Percentiles rank a stretch among this genome's conserved stretches.
These are phyloP conservation scores for Centropus unirufus DNA, from an alignment of 2,113 vertebrate genomes.

Conservation along the genomic window DNA sequence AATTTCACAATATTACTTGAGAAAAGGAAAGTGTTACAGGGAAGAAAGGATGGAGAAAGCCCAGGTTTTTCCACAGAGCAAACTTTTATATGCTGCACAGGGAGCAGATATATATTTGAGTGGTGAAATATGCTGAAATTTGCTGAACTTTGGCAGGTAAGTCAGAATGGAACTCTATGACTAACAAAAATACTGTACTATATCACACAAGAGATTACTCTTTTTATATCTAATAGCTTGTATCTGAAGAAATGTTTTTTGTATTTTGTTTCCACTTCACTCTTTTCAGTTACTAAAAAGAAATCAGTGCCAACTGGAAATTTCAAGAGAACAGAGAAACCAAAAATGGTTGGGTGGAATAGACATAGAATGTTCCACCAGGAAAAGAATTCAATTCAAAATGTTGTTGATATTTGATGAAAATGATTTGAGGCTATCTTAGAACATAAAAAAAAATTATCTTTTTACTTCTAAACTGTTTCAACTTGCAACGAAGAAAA, in stretches of 20 bases:
- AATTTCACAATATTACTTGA: conserved; percentile 2
- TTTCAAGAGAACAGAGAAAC: background rate
- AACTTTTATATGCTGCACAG: conserved; percentile 24
- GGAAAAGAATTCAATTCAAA: background rate
- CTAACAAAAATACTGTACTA: background rate
- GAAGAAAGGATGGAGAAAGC: background rate
- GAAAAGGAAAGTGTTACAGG: background rate
- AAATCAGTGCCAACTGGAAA: background rate
- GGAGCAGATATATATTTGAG: background rate
- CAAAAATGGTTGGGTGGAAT: background rate
- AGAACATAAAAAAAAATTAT: background rate
- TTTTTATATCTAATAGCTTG: background rate
- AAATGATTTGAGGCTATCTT: background rate
- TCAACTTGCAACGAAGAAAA: background rate
- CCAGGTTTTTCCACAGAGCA: conserved; percentile 21
- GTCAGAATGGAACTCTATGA: background rate
- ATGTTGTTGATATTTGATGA: background rate
- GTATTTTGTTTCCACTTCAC: background rate
- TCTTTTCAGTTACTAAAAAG: background rate
- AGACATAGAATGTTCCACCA: background rate
- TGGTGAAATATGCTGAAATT: background rate
- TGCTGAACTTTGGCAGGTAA: conserved; percentile 32
- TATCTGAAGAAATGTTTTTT: background rate
- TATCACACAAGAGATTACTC: background rate
- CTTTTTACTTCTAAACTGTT: conserved; percentile 1